Base-by-base conservation (phyloP, 2,113 vertebrate genomes). In the Cariama cristata region DNA sequence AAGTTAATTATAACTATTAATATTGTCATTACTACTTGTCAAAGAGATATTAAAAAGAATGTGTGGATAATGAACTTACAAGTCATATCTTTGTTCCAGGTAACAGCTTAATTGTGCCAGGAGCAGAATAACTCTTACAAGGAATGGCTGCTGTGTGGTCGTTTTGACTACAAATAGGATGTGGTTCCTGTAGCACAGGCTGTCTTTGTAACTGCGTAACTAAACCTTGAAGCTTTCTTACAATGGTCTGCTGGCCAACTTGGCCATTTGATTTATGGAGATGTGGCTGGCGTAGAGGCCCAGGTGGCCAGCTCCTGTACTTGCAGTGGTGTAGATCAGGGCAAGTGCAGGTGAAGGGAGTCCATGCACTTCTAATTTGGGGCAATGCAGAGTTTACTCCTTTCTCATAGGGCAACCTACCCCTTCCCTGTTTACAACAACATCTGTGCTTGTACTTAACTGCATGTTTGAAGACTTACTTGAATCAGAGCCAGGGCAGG, bases 371-470 rank as follows among this genome's bases (percentile, higher is more conserved):
- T 77, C 83, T 86, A 50, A 67, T 74, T 63, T 73, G 59, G 38
- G 33, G 50, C 83, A 67, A 42, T 35, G n/a, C 26, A 44, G 42
- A 69, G 42, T 95, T 94, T 81, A 50, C 18, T 87, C 21, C 30
- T 87, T 89, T 89, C 83, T 93, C 79, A 18, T 58, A 72, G 64
- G 55, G 59, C 59, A 84, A 26, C 50, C 76, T 74, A 55, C 86
- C 60, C 52, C 40, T 83, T 88, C 83, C 83, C 83, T 96, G 55
- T 95, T 94, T 92, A 89, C 63, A 59, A 19, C 68, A 95, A 47
- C 83, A 84, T 86, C 86, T 96, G 89, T 79, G 72, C 55, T 92
- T 89, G 72, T 71, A 74, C 52, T 88, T 93, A 93, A 60, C 73
- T 59, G 60, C 30, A 4, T 32, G 14, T 80, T 95, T 84, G 68